Percentiles rank a stretch among this genome's conserved stretches.
Conservation (phyloP, 2,888 invertebrate species). For the Phyllotreta striolata region DNA sequence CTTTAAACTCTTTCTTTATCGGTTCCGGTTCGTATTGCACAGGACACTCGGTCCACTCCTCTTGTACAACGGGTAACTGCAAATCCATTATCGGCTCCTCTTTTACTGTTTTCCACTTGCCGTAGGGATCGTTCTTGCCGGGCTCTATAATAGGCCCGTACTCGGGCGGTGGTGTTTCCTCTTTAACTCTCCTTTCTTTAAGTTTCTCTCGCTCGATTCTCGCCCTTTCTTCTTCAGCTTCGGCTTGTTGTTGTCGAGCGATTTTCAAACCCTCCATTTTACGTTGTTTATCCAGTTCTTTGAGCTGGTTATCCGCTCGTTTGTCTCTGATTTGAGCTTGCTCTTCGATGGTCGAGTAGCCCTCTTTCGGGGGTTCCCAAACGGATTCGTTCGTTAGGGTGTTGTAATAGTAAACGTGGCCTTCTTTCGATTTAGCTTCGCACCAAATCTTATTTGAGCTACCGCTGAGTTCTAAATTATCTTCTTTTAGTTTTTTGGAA, state of each 20-base stretch:
- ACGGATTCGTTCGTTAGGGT: conserved; percentile 80
- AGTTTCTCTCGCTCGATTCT: conserved; percentile 62
- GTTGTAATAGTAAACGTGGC: conserved; percentile 87
- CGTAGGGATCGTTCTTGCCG: conserved; percentile 73
- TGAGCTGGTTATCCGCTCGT: conserved; percentile 61
- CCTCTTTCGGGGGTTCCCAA: conserved; percentile 79
- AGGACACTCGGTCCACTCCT: conserved; percentile 46
- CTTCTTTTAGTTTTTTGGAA: conserved; percentile 53
- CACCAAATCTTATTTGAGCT: conserved; percentile 71
- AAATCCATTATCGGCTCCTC: conserved; percentile 69
- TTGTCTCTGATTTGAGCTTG: conserved; percentile 67
- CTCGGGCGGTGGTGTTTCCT: conserved; percentile 55
- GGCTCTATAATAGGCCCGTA: conserved; percentile 68
- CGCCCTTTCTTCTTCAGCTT: conserved; percentile 65
- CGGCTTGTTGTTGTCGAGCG: conserved; percentile 50
- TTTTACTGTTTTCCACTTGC: conserved; percentile 77
- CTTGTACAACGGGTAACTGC: conserved; percentile 70
- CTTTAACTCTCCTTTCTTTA: conserved; percentile 58
- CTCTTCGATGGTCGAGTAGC: conserved; percentile 72
- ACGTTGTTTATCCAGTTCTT: conserved; percentile 53
- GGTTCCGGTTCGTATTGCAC: conserved; percentile 61
- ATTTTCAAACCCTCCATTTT: conserved; percentile 41
- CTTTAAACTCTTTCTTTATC: conserved; percentile 66
- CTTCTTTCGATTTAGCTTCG: conserved; percentile 79
- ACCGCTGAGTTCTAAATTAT: conserved; percentile 53